A percentile compares a stretch with the other conserved stretches of the same genome.
These are phyloP conservation scores for Phalangium opilio DNA, from an alignment of 2,888 invertebrate genomes.

Conservation along the genomic window DNA sequence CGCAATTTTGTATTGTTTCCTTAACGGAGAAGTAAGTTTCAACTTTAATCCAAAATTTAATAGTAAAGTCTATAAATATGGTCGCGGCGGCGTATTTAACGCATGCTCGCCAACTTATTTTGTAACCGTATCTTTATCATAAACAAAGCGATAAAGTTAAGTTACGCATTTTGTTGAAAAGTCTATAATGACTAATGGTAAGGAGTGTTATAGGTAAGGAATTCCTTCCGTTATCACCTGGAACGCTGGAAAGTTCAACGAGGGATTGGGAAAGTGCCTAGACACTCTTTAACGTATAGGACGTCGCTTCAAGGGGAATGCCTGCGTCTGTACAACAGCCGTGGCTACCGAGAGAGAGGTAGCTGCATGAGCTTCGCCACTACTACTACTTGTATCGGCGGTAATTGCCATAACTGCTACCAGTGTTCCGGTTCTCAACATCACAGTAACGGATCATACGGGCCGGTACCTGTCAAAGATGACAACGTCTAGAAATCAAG, in stretches of 20 bases:
- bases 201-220: slow-evolving; percentile 35
- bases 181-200: no score
- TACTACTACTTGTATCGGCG: slow-evolving; percentile 12
- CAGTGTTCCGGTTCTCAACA: neutral
- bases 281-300: slow-evolving; percentile 14
- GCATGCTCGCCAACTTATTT: no score
- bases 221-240: slow-evolving; percentile 64
- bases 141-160: no score
- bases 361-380: slow-evolving; percentile 17
- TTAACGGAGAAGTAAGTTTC: slow-evolving; percentile 54
- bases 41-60: no score
- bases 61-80: no score
- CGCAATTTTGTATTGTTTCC: slow-evolving; percentile 78
- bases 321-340: slow-evolving; percentile 13
- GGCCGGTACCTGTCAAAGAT: slow-evolving; percentile 11
- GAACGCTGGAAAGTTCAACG: slow-evolving; percentile 49
- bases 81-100: no score
- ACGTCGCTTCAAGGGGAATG: slow-evolving; percentile 13
- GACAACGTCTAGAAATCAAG: slow-evolving; percentile 6
- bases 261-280: slow-evolving; percentile 15
- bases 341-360: slow-evolving; percentile 12
- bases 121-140: no score
- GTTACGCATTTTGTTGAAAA: no score
- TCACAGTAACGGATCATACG: slow-evolving; percentile 14
- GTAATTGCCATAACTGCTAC: slow-evolving; percentile 12